Evolutionary conservation across 2,797 vertebrate species (phyloP), one percentile per base, ranked within the genome.

Genomic region (Coregonus sp.): DNA sequence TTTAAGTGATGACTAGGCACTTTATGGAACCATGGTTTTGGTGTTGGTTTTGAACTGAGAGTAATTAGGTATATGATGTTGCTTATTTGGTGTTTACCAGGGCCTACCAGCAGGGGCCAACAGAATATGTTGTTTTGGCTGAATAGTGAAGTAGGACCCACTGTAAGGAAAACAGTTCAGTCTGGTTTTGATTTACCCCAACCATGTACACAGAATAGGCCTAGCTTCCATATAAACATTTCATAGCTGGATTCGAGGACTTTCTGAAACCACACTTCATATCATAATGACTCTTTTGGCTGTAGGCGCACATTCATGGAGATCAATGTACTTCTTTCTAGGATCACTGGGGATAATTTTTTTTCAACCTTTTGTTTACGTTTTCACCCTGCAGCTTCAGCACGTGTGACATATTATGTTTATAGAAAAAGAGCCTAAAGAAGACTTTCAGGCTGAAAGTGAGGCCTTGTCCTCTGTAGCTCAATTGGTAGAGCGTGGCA

Each of bases 181-280:
- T 70, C 76, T 80, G 65, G 74, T 85, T 80, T 83, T 78, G n/a
- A 82, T 86, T 83, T 76, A 75, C 56, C 20, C n/a, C 20, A 67
- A 65, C 84, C 51, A 82, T 74, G 73, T 65, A 65, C 47, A 75
- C 75, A 75, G 3, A 79, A 25, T 52, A 63, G 59, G 11, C 9
- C 20, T 12, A 4, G 72, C 69, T 86, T 72, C 66, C 73, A 78
- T 37, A 80, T 77, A 75, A 84, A 79, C 75, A 40, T 14, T 16
- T 20, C 61, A 25, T 72, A 5, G 29, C 11, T 47, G 73, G 67
- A 75, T 59, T 54, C 35, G 52, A 54, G 1, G 72, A 65, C 59
- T 75, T 31, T 70, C 70, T 66, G 61, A 79, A 72, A 74, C 74
- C 7, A 56, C 56, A 59, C 14, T 31, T 33, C 52, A 31, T 65